Conservation (phyloP, 1,140 invertebrate genomes). For the Drosophila malerkotliana region DNA sequence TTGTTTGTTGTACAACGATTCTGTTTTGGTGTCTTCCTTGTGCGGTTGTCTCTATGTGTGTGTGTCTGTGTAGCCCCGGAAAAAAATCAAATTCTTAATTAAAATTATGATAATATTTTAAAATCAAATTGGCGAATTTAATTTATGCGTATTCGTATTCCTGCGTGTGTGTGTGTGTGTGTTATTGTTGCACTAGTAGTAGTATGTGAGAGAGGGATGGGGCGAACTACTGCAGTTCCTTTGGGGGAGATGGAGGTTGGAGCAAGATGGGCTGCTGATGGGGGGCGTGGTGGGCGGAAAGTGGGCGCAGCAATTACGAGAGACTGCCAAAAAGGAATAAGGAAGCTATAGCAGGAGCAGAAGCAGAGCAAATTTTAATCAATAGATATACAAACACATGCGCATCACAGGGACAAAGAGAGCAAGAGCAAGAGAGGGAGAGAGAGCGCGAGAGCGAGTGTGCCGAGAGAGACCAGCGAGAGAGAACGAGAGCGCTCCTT, state of each 20-base stretch:
- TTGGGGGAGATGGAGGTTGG: neutral
- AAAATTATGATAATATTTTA: neutral
- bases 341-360: slow-evolving; percentile 25
- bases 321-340: slow-evolving; percentile 58
- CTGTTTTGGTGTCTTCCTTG: neutral
- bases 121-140: slow-evolving; percentile 25
- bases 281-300: slow-evolving; percentile 21
- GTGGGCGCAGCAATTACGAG: slow-evolving; percentile 62
- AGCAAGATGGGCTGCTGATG: neutral
- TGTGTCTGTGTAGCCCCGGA: slow-evolving; percentile 12
- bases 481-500: neutral
- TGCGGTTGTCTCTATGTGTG: neutral
- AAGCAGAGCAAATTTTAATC: slow-evolving; percentile 70
- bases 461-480: slow-evolving; percentile 18
- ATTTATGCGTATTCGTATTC: slow-evolving; percentile 23
- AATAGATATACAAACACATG: slow-evolving; percentile 69
- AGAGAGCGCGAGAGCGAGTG: slow-evolving; percentile 6
- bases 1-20: slow-evolving; percentile 69
- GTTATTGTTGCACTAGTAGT: slow-evolving; percentile 44
- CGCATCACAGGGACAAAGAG: slow-evolving; percentile 20
- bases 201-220: slow-evolving; percentile 7
- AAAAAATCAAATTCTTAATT: slow-evolving; percentile 27
- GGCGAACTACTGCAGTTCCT: slow-evolving; percentile 34
- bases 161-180: slow-evolving; percentile 29
- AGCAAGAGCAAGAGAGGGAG: neutral